Evolutionary conservation across 2,113 vertebrate genomes (phyloP).

Genomic region (Serilophus lunatus): DNA sequence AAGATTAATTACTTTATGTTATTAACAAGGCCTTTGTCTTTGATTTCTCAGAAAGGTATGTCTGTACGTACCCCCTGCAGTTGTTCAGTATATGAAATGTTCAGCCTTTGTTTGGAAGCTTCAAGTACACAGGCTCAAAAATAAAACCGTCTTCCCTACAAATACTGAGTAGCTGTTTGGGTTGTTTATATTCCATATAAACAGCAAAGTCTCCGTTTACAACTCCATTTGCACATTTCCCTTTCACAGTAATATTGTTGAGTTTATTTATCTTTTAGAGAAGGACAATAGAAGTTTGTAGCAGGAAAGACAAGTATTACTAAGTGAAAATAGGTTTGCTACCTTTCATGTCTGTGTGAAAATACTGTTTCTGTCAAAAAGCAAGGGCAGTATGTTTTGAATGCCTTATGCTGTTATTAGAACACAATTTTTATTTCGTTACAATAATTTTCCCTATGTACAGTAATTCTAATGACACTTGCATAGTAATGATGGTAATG

Average conservation of each 20-base stretch:
- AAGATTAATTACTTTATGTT: not conserved
- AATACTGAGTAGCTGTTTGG: not conserved
- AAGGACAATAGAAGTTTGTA: conserved; percentile 5
- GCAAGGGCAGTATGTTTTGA: not conserved
- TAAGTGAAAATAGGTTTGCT: conserved; percentile 3
- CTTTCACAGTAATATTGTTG: conserved; percentile 9
- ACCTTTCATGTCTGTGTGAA: not conserved
- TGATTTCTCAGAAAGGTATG: not conserved
- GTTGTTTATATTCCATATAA: not conserved
- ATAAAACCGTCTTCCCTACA: not conserved
- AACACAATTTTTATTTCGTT: not conserved
- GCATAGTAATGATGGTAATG: not conserved
- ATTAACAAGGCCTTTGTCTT: not conserved
- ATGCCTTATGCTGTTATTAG: conserved; percentile 5
- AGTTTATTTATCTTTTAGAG: conserved; percentile 52
- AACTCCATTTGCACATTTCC: not conserved
- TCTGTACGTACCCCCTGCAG: not conserved
- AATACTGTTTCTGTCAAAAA: conserved; percentile 23
- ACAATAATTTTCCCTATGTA: conserved; percentile 14
- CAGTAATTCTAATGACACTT: conserved; percentile 39
- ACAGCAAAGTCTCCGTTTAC: conserved; percentile 12
- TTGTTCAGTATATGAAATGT: not conserved
- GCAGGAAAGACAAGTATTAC: conserved; percentile 9
- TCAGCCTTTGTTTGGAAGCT: not conserved
- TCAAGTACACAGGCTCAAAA: not conserved